phyloP scores from a whole-genome alignment of 1,140 invertebrate species.

The Drosophila melanica region DNA sequence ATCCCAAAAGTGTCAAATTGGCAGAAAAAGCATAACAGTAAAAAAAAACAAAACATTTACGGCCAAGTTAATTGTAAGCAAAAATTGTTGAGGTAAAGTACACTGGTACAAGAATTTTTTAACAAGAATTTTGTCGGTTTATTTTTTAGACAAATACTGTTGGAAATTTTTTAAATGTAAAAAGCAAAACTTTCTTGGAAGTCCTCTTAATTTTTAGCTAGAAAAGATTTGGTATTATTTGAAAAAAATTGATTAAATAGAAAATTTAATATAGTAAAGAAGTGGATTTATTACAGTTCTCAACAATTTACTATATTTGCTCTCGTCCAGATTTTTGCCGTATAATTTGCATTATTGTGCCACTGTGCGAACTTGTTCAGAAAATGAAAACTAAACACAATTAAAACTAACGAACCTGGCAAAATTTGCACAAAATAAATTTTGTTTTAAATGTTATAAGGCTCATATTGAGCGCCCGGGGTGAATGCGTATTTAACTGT shows the following conservation, averaged over 20 bases:
- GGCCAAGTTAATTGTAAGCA: conserved; percentile 61
- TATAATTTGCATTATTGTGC: background rate
- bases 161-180: background rate
- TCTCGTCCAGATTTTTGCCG: background rate
- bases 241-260: no score
- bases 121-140: no score
- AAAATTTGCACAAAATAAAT: conserved; percentile 80
- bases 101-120: no score
- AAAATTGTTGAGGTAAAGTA: conserved; percentile 28
- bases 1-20: conserved; percentile 67
- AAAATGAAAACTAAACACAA: conserved; percentile 80
- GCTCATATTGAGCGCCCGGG: conserved; percentile 52
- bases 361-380: conserved; percentile 28
- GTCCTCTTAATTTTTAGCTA: no score
- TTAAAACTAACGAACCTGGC: conserved; percentile 78
- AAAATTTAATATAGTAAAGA: no score
- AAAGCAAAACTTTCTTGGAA: no score
- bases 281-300: background rate
- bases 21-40: conserved; percentile 59
- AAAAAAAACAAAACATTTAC: conserved; percentile 18
- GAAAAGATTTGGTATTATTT: no score
- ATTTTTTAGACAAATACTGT: no score
- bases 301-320: background rate
- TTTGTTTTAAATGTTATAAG: conserved; percentile 78
- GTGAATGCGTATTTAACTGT: background rate